phyloP scores from a whole-genome alignment of 2,888 invertebrate genomes.

The Tetramorium bicarinatum region DNA sequence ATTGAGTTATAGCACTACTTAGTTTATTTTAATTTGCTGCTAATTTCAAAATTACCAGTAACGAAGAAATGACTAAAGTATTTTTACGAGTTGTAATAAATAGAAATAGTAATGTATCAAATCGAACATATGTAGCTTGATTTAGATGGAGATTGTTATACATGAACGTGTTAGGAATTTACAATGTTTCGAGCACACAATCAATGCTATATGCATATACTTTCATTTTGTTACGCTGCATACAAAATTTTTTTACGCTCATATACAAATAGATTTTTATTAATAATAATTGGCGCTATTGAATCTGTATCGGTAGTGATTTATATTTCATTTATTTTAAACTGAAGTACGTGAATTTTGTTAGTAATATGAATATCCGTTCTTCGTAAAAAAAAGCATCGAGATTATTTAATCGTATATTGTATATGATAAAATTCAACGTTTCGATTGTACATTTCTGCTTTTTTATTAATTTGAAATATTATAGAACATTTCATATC shows the following conservation, averaged over 20 bases:
- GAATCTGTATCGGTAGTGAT: neutral
- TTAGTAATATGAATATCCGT: neutral
- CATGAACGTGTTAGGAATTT: slow-evolving; percentile 1
- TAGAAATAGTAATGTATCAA: neutral
- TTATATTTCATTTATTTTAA: neutral
- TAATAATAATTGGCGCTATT: neutral
- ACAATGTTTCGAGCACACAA: neutral
- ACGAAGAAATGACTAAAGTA: neutral
- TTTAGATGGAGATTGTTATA: neutral
- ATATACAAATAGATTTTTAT: slow-evolving; percentile 28
- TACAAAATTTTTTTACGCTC: no score
- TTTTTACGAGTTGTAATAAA: neutral
- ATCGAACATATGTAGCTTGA: neutral
- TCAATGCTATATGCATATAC: neutral
- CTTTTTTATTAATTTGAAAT: neutral
- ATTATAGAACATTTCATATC: neutral
- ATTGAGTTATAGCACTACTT: neutral
- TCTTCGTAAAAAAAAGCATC: neutral
- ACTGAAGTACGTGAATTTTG: neutral
- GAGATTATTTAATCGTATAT: neutral
- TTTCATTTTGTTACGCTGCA: neutral
- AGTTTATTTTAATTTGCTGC: neutral
- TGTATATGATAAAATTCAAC: neutral
- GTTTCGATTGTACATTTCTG: neutral
- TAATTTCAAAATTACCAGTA: neutral